These are phyloP conservation scores for Rousettus madagascariensis DNA, from an alignment of 2,797 vertebrate species.

Conservation along the genomic window DNA sequence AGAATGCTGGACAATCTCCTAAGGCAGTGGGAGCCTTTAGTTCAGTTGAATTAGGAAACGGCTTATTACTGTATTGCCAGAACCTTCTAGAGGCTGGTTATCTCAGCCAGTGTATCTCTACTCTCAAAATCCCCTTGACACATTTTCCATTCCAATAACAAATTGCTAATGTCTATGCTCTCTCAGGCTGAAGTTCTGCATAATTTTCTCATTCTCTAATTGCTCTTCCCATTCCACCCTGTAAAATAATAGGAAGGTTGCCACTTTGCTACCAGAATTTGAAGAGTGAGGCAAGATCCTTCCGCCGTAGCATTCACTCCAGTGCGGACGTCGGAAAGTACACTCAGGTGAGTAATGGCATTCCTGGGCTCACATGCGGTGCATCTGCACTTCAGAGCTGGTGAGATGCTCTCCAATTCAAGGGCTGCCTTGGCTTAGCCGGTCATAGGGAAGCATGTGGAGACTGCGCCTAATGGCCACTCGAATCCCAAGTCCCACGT, in stretches of 20 bases:
- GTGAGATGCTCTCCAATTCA: not conserved
- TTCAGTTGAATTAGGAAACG: not conserved
- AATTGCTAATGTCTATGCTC: not conserved
- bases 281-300: not conserved
- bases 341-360: not conserved
- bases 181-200: not conserved
- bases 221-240: not conserved
- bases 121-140: not conserved
- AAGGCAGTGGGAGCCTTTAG: slow-evolving; percentile 18
- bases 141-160: not conserved
- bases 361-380: not conserved
- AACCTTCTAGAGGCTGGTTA: not conserved
- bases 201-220: not conserved
- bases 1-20: not conserved
- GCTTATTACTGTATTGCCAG: not conserved
- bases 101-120: not conserved
- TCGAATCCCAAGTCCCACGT: accelerated
- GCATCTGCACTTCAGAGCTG: not conserved
- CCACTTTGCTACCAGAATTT: not conserved
- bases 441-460: not conserved
- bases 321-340: not conserved
- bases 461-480: not conserved
- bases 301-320: not conserved
- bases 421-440: too few relatives aligned
- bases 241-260: not conserved